Base-by-base conservation (phyloP, 2,113 vertebrate genomes). In the Tylochromis polylepis region DNA sequence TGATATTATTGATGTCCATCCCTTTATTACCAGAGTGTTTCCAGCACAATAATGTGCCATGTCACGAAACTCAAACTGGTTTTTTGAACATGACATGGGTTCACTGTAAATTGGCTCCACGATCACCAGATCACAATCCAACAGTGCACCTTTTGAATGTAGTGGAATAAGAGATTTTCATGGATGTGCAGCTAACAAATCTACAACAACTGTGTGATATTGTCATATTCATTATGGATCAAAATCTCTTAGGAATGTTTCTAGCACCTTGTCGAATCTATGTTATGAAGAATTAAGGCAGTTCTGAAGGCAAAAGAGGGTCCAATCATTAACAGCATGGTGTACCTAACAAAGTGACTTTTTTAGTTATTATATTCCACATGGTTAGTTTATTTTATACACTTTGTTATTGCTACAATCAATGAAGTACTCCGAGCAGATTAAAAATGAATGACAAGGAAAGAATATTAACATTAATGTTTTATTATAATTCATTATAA, bases 181-280 rank as follows among this genome's bases (percentile, higher is more conserved):
- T 7, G 0, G 36, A 1, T 67, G n/a, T 2, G 36, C 62, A 0
- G 62, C 5, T 41, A 24, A 22, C 3, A 67, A 67, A 67, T 67
- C 62, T 41, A 22, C 34, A 67, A 41, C 62, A 67, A 67, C 62
- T 41, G 3, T 67, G 62, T 41, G 4, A 67, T 1, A 36, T 41
- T 0, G 0, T 67, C 36, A 41, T 22, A 12, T 67, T 65, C 20
- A 5, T 0, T 67, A 41, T 41, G 20, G 36, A 41, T 41, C 20
- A 15, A 0, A 67, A 67, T 67, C 62, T 67, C 62, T 0, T 8
- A 41, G 36, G 36, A 67, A 9, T 0, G 62, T 41, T 22, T 67
- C 36, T 20, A 41, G 34, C 62, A 15, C 20, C 34, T 4, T 67
- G 11, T 22, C 41, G 7, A 41, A 41, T 41, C 20, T 67, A 20